phyloP scores from a whole-genome alignment of 1,140 invertebrate species.

The Chironomus tepperi region DNA sequence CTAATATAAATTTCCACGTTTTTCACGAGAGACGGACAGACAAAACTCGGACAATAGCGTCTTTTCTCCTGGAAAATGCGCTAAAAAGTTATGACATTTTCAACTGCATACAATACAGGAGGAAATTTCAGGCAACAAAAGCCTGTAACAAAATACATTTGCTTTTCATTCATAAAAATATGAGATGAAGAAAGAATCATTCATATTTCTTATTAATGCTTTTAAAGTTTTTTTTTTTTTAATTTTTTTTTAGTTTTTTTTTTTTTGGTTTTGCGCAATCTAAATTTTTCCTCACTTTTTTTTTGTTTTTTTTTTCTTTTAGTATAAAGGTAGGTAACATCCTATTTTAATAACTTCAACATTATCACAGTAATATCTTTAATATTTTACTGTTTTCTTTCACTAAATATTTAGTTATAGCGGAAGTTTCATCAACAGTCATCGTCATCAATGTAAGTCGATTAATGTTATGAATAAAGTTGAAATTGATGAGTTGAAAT shows the following conservation, averaged over 20 bases:
- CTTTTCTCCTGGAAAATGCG: no score
- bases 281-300: neutral
- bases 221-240: no score
- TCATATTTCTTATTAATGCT: no score
- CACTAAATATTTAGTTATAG: conserved; percentile 15
- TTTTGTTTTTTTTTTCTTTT: conserved; percentile 8
- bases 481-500: conserved; percentile 1
- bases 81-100: no score
- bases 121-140: no score
- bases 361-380: conserved; percentile 20
- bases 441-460: conserved; percentile 24
- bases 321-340: conserved; percentile 23
- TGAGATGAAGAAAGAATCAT: no score
- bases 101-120: no score
- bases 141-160: no score
- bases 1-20: no score
- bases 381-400: neutral
- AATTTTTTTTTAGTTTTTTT: neutral
- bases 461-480: conserved; percentile 16
- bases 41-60: no score
- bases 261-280: conserved; percentile 6
- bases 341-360: conserved; percentile 18
- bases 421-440: conserved; percentile 21
- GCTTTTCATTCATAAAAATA: no score
- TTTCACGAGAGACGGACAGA: no score